Percentiles rank a stretch among this genome's conserved stretches.
Conservation (phyloP, 2,888 invertebrate species). For the Lasioglossum villosulum region DNA sequence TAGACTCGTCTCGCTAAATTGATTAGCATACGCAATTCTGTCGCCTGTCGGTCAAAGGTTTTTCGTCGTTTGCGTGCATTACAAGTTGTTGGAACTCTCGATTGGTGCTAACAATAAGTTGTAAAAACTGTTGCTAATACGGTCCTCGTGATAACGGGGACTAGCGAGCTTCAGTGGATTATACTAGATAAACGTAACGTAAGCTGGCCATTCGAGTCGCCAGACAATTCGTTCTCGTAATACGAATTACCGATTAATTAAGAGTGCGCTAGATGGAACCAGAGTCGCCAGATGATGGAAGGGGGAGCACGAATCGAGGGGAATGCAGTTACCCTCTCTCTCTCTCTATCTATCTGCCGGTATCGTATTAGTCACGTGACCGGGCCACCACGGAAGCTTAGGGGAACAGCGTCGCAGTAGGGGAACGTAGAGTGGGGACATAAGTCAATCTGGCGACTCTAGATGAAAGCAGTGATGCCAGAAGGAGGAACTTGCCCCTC, state of each 20-base stretch:
- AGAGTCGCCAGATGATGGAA: no score
- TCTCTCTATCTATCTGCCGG: no score
- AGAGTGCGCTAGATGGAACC: background rate
- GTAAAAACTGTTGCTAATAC: background rate
- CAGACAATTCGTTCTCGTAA: background rate
- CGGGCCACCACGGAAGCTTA: no score
- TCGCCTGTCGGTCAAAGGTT: background rate
- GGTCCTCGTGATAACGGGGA: background rate
- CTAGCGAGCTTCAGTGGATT: background rate
- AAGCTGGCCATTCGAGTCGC: background rate
- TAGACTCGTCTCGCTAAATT: background rate
- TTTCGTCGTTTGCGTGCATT: background rate
- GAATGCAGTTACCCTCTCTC: no score
- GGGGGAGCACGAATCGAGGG: no score
- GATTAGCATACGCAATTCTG: background rate
- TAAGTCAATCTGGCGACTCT: no score
- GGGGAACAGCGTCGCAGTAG: no score
- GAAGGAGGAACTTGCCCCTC: no score
- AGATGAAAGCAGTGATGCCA: no score
- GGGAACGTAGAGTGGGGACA: no score
- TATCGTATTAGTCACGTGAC: no score
- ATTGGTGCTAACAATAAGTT: background rate
- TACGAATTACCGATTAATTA: slow-evolving; percentile 4
- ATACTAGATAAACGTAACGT: background rate
- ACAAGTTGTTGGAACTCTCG: background rate